phyloP scores from a whole-genome alignment of 2,797 vertebrate genomes.

The Pipistrellus nathusii region DNA sequence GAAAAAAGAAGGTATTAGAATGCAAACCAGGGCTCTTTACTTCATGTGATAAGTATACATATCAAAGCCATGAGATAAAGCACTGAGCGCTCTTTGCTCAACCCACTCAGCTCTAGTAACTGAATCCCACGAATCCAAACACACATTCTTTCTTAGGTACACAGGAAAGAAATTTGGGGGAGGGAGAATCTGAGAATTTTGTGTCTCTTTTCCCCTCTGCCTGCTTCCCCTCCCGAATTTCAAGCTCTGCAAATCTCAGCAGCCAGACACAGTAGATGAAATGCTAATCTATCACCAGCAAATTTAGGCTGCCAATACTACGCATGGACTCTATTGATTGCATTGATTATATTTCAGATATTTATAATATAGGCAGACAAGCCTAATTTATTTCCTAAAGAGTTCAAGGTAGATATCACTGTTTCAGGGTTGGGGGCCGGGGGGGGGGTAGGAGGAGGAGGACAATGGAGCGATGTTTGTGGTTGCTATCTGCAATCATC shows the following conservation, averaged over 20 bases:
- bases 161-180: background rate
- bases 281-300: slow-evolving; percentile 87
- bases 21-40: slow-evolving; percentile 18
- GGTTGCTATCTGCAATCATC: slow-evolving; percentile 90
- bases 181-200: background rate
- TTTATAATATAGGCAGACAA: slow-evolving; percentile 87
- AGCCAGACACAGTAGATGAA: slow-evolving; percentile 83
- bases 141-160: background rate
- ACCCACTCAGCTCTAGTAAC: background rate
- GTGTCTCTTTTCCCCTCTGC: background rate
- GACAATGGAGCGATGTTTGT: slow-evolving; percentile 88
- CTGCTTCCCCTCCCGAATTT: background rate
- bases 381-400: slow-evolving; percentile 88
- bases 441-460: slow-evolving; percentile 68
- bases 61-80: background rate
- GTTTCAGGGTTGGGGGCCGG: slow-evolving; percentile 60
- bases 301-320: slow-evolving; percentile 87
- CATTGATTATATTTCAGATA: slow-evolving; percentile 90
- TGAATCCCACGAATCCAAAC: background rate
- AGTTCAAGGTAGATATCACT: slow-evolving; percentile 86
- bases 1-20: slow-evolving; percentile 21
- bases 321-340: slow-evolving; percentile 87
- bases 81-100: background rate
- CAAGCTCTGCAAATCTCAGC: slow-evolving; percentile 62
- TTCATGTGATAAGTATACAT: background rate